A percentile compares a stretch with the other conserved stretches of the same genome.
These are phyloP conservation scores for Caradrina kadenii DNA, from an alignment of 2,888 invertebrate species.

Conservation along the genomic window DNA sequence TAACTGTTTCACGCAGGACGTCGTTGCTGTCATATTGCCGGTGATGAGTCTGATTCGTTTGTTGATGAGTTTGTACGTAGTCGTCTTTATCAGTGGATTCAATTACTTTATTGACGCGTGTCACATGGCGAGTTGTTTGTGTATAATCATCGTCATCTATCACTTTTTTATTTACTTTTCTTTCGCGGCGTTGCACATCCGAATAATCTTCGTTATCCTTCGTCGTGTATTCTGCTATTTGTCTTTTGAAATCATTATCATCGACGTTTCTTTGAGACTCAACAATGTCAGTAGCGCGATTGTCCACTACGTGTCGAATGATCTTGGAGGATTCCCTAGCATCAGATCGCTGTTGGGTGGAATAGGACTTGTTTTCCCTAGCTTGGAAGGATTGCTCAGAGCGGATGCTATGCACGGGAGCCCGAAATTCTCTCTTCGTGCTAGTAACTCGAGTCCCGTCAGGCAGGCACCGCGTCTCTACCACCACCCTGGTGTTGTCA, in stretches of 20 bases:
- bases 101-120: slow-evolving; percentile 59
- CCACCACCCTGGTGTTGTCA: slow-evolving; percentile 92
- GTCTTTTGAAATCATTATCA: slow-evolving; percentile 77
- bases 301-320: slow-evolving; percentile 70
- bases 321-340: slow-evolving; percentile 74
- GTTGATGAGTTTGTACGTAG: slow-evolving; percentile 52
- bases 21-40: slow-evolving; percentile 64
- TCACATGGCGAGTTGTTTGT: slow-evolving; percentile 56
- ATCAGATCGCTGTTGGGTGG: slow-evolving; percentile 76
- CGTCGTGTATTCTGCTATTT: slow-evolving; percentile 65
- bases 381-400: slow-evolving; percentile 80
- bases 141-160: slow-evolving; percentile 61
- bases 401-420: slow-evolving; percentile 77
- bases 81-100: slow-evolving; percentile 63
- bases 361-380: slow-evolving; percentile 77
- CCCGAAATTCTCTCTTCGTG: slow-evolving; percentile 92
- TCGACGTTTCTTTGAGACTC: slow-evolving; percentile 82
- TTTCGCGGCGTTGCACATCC: slow-evolving; percentile 60
- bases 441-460: slow-evolving; percentile 93
- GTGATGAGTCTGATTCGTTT: slow-evolving; percentile 48
- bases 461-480: slow-evolving; percentile 92
- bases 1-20: slow-evolving; percentile 47
- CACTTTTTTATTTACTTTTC: slow-evolving; percentile 56
- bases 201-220: slow-evolving; percentile 63
- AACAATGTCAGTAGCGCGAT: slow-evolving; percentile 74